A percentile compares a stretch with the other conserved stretches of the same genome.
Evolutionary conservation across 2,797 vertebrate genomes (phyloP).

Genomic region (Cirrhinus molitorella): DNA sequence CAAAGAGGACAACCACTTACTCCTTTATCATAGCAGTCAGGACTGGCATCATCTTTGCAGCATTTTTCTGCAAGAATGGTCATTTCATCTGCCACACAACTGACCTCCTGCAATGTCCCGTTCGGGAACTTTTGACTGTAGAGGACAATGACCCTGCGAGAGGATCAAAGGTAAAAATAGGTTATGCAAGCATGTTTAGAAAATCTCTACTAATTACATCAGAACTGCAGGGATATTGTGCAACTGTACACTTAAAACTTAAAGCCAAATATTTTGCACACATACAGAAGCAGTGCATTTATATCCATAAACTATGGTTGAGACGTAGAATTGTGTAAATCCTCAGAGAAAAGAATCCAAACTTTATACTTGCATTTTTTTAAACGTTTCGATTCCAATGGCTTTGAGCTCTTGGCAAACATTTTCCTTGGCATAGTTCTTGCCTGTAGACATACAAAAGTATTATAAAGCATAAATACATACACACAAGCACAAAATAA

Average conservation of each 20-base stretch:
- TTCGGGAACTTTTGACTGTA: conserved; percentile 82
- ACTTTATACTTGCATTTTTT: conserved; percentile 75
- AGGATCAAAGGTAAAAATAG: conserved; percentile 2
- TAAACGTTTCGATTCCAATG: conserved; percentile 77
- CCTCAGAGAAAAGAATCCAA: neutral
- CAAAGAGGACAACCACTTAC: conserved; percentile 56
- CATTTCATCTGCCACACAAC: conserved; percentile 73
- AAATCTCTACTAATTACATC: neutral
- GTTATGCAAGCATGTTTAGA: neutral
- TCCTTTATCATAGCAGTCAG: conserved; percentile 77
- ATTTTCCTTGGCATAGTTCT: conserved; percentile 77
- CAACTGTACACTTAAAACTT: neutral
- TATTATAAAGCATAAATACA: neutral
- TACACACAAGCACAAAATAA: neutral
- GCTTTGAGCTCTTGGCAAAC: conserved; percentile 76
- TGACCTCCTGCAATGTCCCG: conserved; percentile 79
- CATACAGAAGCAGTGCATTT: neutral
- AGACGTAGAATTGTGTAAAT: neutral
- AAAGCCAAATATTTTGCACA: neutral
- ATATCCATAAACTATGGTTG: neutral
- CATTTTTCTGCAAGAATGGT: conserved; percentile 77
- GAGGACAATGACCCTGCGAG: conserved; percentile 71
- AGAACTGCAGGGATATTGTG: neutral
- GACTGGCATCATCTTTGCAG: conserved; percentile 67
- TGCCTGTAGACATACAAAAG: conserved; percentile 68